Base-by-base conservation (phyloP, 2,888 invertebrate species). In the Diplazon laetatorius region DNA sequence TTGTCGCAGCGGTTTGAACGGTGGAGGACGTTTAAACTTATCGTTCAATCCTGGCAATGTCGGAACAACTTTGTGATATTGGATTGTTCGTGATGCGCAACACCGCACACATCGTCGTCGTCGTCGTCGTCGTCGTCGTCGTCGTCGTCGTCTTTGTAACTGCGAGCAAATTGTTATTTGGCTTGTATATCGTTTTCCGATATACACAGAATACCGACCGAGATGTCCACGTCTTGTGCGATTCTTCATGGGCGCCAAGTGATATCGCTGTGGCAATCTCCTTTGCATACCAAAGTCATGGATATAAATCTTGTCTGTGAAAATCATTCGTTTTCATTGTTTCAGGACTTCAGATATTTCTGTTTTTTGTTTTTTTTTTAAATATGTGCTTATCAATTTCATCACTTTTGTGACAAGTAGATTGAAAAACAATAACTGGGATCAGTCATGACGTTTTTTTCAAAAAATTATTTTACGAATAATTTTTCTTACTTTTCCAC, bases 131-230 rank as follows among this genome's bases (percentile, higher is more conserved):
- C n/a, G n/a, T n/a, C n/a, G n/a, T n/a, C n/a, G n/a, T n/a, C n/a
- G n/a, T n/a, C n/a, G n/a, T 69, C 69, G 68, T 55, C 63, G 2
- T 65, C 48, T 52, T 35, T 66, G 60, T 62, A 70, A n/a, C 50
- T 25, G 62, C 71, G 68, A 79, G 46, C 12, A 52, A 79, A 75
- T 79, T 50, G 68, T 55, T 75, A 10, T 37, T 37, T 37, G 18
- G 20, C 50, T 4, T 39, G 8, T 18, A 37, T 59, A 59, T 59
- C 59, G 59, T 39, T 39, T 39, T 18, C n/a, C 59, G 20, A 39
- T 55, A 9, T 55, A 55, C 16, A 25, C 55, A 2, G 4, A 30
- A n/a, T n/a, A n/a, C n/a, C n/a, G n/a, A 14, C 4, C 0, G 20
- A 9, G 20, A 50, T 12, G n/a, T n/a, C 9, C 2, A 20, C 48